Conservation (phyloP, 2,113 vertebrate genomes). For the Heliornis fulica region DNA sequence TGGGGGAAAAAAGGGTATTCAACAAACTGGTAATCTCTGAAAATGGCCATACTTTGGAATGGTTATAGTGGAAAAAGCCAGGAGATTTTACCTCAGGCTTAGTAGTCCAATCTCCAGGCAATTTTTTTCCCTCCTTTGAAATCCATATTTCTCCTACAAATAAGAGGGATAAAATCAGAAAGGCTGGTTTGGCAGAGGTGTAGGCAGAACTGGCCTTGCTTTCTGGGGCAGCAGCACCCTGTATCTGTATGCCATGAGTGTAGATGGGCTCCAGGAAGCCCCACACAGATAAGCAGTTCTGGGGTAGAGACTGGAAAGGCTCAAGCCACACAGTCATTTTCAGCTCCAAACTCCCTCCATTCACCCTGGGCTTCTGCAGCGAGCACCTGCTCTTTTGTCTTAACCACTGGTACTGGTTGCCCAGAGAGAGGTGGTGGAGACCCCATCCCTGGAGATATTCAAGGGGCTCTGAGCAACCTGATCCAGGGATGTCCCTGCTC, state of each 20-base stretch:
- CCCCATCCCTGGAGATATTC: no score
- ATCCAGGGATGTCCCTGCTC: no score
- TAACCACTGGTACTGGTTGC: no score
- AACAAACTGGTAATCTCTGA: constrained; percentile 1
- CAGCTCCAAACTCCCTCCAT: neutral
- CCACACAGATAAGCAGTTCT: neutral
- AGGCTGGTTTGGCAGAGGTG: neutral
- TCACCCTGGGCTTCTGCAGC: neutral
- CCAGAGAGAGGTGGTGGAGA: no score
- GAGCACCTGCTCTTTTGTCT: neutral
- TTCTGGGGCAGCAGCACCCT: neutral
- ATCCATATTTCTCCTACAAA: neutral
- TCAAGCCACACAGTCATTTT: neutral
- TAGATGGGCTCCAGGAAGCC: rapidly evolving
- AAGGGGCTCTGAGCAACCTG: no score
- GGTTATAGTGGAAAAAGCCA: neutral
- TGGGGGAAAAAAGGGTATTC: neutral
- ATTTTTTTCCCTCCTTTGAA: neutral
- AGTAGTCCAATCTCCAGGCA: neutral
- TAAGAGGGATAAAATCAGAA: neutral
- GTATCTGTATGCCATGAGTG: neutral
- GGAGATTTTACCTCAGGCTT: neutral
- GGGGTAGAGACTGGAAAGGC: neutral
- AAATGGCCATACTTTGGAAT: neutral
- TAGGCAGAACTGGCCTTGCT: neutral